Evolutionary conservation across 2,888 invertebrate species (phyloP).

Genomic region (Netelia virgata): DNA sequence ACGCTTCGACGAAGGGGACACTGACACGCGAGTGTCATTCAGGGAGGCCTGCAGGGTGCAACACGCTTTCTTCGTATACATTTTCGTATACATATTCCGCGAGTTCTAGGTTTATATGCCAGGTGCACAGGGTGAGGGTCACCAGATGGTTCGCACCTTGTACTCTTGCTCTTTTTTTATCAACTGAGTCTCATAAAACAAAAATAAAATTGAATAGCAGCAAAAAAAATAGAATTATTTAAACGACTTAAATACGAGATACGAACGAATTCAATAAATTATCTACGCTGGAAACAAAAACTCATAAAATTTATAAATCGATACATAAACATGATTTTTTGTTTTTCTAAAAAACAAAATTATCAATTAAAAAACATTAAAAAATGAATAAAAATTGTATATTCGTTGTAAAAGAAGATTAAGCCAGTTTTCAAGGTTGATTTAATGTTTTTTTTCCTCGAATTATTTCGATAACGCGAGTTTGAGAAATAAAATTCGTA

Average conservation of each 20-base stretch:
- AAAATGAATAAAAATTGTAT: too few relatives aligned
- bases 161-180: not conserved
- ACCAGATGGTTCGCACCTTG: conserved; percentile 27
- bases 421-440: too few relatives aligned
- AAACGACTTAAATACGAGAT: not conserved
- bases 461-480: too few relatives aligned
- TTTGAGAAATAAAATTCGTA: not conserved
- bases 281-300: not conserved
- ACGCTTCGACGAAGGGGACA: conserved; percentile 27
- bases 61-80: conserved; percentile 30
- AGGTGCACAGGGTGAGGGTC: conserved; percentile 39
- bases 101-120: conserved; percentile 19
- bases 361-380: too few relatives aligned
- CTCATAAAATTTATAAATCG: not conserved
- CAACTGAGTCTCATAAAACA: not conserved
- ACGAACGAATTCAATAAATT: not conserved
- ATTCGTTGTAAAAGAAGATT: too few relatives aligned
- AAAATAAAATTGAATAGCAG: not conserved
- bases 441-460: too few relatives aligned
- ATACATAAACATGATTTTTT: too few relatives aligned
- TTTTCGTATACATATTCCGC: conserved; percentile 8
- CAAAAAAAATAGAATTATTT: not conserved
- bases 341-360: too few relatives aligned
- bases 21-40: conserved; percentile 36
- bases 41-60: conserved; percentile 39